Evolutionary conservation across 1,140 invertebrate genomes (phyloP).

Genomic region (Ceratitis capitata): DNA sequence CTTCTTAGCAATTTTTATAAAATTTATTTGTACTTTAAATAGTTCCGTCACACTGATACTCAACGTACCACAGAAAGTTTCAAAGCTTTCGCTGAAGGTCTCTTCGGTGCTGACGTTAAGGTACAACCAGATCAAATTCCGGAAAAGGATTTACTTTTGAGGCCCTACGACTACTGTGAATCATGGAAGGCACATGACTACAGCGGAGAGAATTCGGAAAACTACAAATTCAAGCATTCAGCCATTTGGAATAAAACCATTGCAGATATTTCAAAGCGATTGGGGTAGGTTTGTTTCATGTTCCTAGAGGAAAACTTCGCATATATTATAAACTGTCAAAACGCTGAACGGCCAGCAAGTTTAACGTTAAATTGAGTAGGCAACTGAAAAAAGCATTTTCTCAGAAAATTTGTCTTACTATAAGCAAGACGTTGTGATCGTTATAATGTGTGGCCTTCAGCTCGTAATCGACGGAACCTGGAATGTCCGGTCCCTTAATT

Average conservation of each 20-base stretch:
- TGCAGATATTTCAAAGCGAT: constrained; percentile 51
- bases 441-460: too few species aligned
- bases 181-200: constrained; percentile 55
- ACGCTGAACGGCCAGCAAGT: too few species aligned
- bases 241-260: constrained; percentile 53
- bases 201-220: constrained; percentile 54
- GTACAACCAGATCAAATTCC: constrained; percentile 60
- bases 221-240: constrained; percentile 50
- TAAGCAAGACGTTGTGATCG: too few species aligned
- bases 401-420: too few species aligned
- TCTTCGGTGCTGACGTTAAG: constrained; percentile 70
- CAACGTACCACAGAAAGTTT: constrained; percentile 75
- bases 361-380: too few species aligned
- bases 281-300: constrained; percentile 55
- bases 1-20: not conserved
- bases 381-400: too few species aligned
- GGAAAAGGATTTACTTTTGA: constrained; percentile 67
- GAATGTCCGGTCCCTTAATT: too few species aligned
- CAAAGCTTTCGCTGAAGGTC: constrained; percentile 72
- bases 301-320: too few species aligned
- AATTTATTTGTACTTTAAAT: not conserved
- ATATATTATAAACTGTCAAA: too few species aligned
- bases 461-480: too few species aligned
- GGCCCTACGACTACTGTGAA: constrained; percentile 66
- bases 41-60: constrained; percentile 76